Evolutionary conservation across 2,888 invertebrate genomes (phyloP).

Genomic region (Drosophila emarginata): DNA sequence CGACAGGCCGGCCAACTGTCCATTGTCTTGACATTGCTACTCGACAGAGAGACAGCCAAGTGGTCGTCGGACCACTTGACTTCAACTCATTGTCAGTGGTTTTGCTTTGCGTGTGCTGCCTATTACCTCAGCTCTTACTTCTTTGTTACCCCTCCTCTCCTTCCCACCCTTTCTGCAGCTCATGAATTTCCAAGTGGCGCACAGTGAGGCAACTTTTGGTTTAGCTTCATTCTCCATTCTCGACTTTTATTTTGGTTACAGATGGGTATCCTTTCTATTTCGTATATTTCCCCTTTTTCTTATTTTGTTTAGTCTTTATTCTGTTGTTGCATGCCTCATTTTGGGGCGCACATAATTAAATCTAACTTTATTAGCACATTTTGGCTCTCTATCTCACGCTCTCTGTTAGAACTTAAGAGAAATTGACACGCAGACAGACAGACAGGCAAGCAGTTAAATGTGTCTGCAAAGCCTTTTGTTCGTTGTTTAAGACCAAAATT

Average conservation of each 20-base stretch:
- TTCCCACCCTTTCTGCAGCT: constrained; percentile 27
- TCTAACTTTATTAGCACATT: constrained; percentile 74
- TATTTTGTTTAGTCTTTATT: constrained; percentile 1
- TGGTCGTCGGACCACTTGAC: constrained; percentile 38
- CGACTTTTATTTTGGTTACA: background rate
- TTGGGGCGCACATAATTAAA: constrained; percentile 70
- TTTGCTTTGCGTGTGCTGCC: constrained; percentile 21
- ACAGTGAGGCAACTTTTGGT: background rate
- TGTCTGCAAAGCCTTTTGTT: constrained; percentile 12
- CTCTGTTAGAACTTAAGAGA: constrained; percentile 14
- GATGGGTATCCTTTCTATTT: background rate
- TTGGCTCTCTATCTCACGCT: background rate
- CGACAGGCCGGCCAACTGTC: constrained; percentile 20
- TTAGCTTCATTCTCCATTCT: background rate
- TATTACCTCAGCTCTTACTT: background rate
- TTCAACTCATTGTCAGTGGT: constrained; percentile 11
- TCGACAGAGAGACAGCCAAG: constrained; percentile 34
- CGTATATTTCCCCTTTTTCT: background rate
- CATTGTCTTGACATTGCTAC: constrained; percentile 35
- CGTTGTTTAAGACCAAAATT: constrained; percentile 43
- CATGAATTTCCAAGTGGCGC: constrained; percentile 70
- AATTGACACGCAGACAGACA: constrained; percentile 47
- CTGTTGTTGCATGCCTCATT: constrained; percentile 48
- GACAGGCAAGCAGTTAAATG: constrained; percentile 62
- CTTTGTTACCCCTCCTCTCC: background rate